Percentiles rank a stretch among this genome's conserved stretches.
These are phyloP conservation scores for Oedothorax gibbosus DNA, from an alignment of 1,140 invertebrate genomes.

Conservation along the genomic window DNA sequence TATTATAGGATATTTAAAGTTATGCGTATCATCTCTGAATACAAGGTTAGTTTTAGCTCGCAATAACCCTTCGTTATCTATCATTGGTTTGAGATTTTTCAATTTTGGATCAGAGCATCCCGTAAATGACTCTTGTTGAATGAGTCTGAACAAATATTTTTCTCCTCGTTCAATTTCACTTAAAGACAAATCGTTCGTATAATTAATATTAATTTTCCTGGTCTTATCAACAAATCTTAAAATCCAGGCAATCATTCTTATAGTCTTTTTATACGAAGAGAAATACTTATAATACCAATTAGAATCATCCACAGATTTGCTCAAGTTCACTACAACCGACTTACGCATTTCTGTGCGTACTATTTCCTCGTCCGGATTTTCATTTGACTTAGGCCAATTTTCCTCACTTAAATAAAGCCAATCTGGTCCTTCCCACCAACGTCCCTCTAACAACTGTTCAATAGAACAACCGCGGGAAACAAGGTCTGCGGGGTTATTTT, in stretches of 20 bases:
- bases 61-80: background rate
- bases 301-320: background rate
- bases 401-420: background rate
- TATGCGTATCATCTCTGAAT: background rate
- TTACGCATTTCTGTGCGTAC: background rate
- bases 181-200: background rate
- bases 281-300: slow-evolving; percentile 6
- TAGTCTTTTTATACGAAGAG: background rate
- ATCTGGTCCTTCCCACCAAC: slow-evolving; percentile 1
- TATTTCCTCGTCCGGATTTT: background rate
- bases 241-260: background rate
- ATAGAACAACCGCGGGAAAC: background rate
- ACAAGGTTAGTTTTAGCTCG: background rate
- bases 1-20: background rate
- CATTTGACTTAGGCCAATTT: background rate
- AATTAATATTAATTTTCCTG: background rate
- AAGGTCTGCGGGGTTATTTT: background rate
- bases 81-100: background rate
- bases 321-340: background rate
- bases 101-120: background rate
- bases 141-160: background rate
- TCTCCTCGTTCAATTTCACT: background rate
- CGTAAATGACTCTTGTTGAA: background rate
- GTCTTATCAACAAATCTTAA: background rate
- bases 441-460: background rate